Conservation (phyloP, 1,140 invertebrate genomes). For the Battus philenor region DNA sequence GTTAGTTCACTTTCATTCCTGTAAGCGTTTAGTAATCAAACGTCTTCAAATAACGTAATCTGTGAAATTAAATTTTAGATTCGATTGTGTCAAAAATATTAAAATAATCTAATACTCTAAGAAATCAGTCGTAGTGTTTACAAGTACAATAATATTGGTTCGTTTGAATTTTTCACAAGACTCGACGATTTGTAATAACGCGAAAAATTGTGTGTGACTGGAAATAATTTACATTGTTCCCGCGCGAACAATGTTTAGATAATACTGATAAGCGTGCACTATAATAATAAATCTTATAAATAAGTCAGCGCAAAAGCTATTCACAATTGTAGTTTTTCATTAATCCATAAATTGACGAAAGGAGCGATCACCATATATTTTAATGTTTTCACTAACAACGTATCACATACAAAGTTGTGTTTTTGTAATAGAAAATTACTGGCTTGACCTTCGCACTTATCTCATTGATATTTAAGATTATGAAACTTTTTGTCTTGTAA, state of each 20-base stretch:
- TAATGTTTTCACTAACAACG: not conserved
- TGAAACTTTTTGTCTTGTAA: no score
- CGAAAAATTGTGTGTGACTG: constrained; percentile 40
- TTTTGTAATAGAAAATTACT: no score
- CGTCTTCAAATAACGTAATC: no score
- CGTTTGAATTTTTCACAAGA: constrained; percentile 29
- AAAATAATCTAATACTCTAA: no score
- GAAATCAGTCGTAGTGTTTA: no score
- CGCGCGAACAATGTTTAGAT: constrained; percentile 24
- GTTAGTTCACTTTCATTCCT: no score
- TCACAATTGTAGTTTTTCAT: not conserved
- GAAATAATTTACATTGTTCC: constrained; percentile 40
- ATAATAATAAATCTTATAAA: constrained; percentile 24
- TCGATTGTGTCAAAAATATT: no score
- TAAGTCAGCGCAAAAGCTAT: constrained; percentile 17
- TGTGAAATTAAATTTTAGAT: no score
- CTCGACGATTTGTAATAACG: constrained; percentile 29
- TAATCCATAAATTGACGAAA: constrained; percentile 2
- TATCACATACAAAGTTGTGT: not conserved
- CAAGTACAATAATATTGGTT: constrained; percentile 5
- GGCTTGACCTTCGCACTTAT: no score
- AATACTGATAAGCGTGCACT: constrained; percentile 4
- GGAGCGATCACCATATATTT: not conserved
- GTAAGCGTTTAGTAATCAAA: no score
- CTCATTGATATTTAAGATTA: no score